Evolutionary conservation across 2,888 invertebrate species (phyloP), one percentile per base, ranked within the genome.

Genomic region (Julus scandinavius): DNA sequence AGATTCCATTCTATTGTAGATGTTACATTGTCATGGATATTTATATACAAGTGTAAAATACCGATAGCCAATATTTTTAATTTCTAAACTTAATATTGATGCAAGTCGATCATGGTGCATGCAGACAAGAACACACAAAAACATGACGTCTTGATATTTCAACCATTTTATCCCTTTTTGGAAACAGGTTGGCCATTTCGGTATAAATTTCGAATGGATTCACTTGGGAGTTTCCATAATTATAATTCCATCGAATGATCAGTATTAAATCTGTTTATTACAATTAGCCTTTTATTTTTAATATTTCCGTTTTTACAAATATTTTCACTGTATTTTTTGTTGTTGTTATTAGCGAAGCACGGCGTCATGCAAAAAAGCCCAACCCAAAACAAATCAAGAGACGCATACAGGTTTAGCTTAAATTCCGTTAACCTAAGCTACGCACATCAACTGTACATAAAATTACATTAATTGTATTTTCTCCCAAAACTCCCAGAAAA

Each of bases 331-430:
- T 17, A 17, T 38, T 80, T 80, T 38, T 80, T 40, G 13, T 80
- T 38, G 13, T 80, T 80, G 13, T 80, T 38, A 40, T 80, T 80
- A 80, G 80, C 80, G 80, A 80, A 80, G 38, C 38, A 80, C 38
- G 80, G 80, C 29, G 80, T 40, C 80, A 80, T 80, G 80, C 80
- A 80, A 80, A 80, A 80, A 80, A 80, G 80, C 80, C 80, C 80
- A 40, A 80, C 80, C 80, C 80, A 80, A 38, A 40, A 72, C 72
- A 38, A 80, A 80, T 29, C 38, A 80, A 15, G 80, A 80, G 38
- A 2, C 0, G 15, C 11, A 80, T 80, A 9, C 13, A 29, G 13
- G 13, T 80, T 15, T 38, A 29, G 38, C 80, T 29, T 80, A 80
- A 20, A 80, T 80, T 80, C 29, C 38, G 80, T 80, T 80, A 29